Evolutionary conservation across 2,888 invertebrate genomes (phyloP), one percentile per base, ranked within the genome.

Genomic region (Hoplodrina blanda): DNA sequence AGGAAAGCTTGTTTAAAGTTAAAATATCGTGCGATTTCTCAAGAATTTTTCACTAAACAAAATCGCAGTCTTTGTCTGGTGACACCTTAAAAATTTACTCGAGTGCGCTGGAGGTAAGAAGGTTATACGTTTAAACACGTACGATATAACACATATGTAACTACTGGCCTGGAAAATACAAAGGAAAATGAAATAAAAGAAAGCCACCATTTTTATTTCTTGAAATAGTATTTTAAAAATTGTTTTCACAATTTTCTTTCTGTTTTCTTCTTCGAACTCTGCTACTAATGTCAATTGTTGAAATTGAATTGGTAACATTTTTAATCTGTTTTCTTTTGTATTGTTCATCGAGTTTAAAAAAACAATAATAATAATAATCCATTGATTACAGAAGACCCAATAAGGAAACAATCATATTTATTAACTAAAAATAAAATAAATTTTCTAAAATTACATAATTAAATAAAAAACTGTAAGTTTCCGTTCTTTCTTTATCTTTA

Each of bases 101-200:
- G 30, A 78, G 59, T 68, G 50, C 41, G 19, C 46, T 59, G 50
- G n/a, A 64, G 46, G 53, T 63, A 63, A 75, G 61, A 62, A 59
- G 69, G 76, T 59, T 53, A 75, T 75, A 66, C 59, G 56, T 82
- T 79, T 66, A 46, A 44, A 44, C 62, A 61, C 20, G 25, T 37
- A 60, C 63, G 19, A 30, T 53, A 41, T 66, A 64, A 69, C 50
- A n/a, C 37, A 70, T 41, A 70, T 41, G 52, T 67, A 75, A 59
- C 69, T 69, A 78, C 79, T 69, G 76, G 44, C 33, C 62, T 52
- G 73, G 82, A 83, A 75, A 84, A 72, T 77, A 59, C 56, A n/a
- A 46, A 75, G 44, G 19, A 44, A 52, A 70, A 50, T 17, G 10
- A n/a, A 68, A 57, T n/a, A 69, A 17, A 50, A 44, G 2, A 25